Conservation (phyloP, 2,888 invertebrate species). For the Linnaemya vulpina region DNA sequence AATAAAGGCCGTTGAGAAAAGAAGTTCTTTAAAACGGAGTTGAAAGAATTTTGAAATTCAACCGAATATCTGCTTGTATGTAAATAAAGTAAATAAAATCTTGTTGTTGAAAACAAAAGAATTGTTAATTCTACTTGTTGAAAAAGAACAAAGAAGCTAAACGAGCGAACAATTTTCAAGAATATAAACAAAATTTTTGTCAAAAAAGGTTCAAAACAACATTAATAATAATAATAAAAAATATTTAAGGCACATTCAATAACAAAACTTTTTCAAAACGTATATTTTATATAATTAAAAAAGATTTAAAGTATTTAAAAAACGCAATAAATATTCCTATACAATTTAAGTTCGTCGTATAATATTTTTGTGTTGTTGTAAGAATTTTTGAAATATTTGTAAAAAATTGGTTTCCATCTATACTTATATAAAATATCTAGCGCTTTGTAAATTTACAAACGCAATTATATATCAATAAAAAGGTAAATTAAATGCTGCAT, state of each 20-base stretch:
- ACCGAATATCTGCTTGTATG: neutral
- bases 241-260: neutral
- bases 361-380: conserved; percentile 9
- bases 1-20: conserved; percentile 21
- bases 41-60: conserved; percentile 49
- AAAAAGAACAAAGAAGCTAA: conserved; percentile 6
- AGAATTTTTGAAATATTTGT: conserved; percentile 3
- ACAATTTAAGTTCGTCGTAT: conserved; percentile 10
- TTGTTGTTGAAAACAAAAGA: conserved; percentile 31
- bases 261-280: conserved; percentile 9
- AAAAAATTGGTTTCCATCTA: conserved; percentile 29
- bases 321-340: neutral
- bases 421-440: conserved; percentile 16
- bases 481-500: conserved; percentile 48
- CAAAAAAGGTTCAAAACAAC: conserved; percentile 4
- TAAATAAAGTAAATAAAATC: neutral
- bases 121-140: neutral
- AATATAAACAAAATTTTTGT: conserved; percentile 17
- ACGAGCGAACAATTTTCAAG: neutral
- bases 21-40: conserved; percentile 10
- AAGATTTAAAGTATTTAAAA: neutral
- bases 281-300: neutral
- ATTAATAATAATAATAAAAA: conserved; percentile 7
- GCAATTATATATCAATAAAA: conserved; percentile 51
- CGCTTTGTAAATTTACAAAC: conserved; percentile 54